Evolutionary conservation across 2,113 vertebrate genomes (phyloP), one percentile per base, ranked within the genome.

Genomic region (Pluvialis apricaria): DNA sequence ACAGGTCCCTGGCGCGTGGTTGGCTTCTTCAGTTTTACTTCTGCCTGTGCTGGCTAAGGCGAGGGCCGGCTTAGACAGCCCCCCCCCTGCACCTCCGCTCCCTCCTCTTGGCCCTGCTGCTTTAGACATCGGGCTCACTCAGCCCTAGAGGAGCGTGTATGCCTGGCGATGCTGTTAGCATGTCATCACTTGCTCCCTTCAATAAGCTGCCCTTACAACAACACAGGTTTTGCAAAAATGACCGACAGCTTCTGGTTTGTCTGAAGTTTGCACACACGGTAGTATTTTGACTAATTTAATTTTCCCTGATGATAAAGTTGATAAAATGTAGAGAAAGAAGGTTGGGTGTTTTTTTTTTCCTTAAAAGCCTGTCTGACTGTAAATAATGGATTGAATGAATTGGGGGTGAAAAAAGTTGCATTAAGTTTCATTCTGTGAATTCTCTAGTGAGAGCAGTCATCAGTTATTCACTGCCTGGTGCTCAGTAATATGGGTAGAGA

Each of bases 1-100:
- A 6, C 11, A 15, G 9, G 36, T 57, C 36, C 44, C 13, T 1
- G 2, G 3, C 1, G 1, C 1, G 0, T 13, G 52, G 52, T 34
- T 55, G 60, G 22, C 66, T 54, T 10, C 64, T n/a, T 55, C 4
- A 7, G 26, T 55, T 49, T 36, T 15, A 25, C 24, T 84, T 84
- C 66, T 79, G 21, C 52, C 29, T 11, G 45, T 3, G 6, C 60
- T 55, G 0, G 2, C 26, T 28, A 13, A 32, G 13, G 11, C 0
- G 3, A 42, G 60, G 66, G 31, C 26, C 31, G 45, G n/a, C 44
- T 60, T 28, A 20, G 8, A 4, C 9, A 44, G 34, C 29, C 31
- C 21, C 42, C 34, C 29, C 44, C 34, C 25, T 15, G 79, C 17
- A 14, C 40, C 61, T 31, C 45, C 2, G 5, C 40, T 78, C 20